Evolutionary conservation across 2,888 invertebrate species (phyloP).

Genomic region (Electrophaes corylata): DNA sequence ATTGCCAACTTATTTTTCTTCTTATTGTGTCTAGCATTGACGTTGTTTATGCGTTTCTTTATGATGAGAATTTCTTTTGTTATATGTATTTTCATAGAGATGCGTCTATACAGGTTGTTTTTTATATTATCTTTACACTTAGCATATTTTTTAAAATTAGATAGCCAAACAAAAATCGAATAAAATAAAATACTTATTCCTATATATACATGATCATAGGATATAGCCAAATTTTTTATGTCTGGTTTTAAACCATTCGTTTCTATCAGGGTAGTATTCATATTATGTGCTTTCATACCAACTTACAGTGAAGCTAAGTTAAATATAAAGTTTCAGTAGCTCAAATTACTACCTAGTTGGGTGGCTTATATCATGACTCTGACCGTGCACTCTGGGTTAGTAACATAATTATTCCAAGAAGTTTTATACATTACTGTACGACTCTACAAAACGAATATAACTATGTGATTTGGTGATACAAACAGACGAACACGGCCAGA

Average conservation of each 20-base stretch:
- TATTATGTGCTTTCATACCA: too few species aligned
- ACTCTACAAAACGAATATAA: too few species aligned
- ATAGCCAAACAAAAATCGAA: too few species aligned
- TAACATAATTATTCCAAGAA: neutral
- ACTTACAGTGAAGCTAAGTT: too few species aligned
- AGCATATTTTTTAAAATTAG: too few species aligned
- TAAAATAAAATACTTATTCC: too few species aligned
- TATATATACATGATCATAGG: too few species aligned
- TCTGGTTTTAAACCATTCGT: too few species aligned
- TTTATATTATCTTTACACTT: neutral
- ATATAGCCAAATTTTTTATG: too few species aligned
- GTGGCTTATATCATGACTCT: neutral
- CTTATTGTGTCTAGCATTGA: constrained; percentile 60
- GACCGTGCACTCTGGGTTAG: constrained; percentile 1
- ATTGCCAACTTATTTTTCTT: constrained; percentile 71
- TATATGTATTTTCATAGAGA: constrained; percentile 17
- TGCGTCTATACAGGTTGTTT: neutral
- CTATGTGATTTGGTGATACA: too few species aligned
- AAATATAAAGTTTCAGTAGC: neutral
- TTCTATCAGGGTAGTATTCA: too few species aligned
- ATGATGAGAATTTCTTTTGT: constrained; percentile 26
- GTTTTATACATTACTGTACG: neutral
- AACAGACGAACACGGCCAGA: too few species aligned
- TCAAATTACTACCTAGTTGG: neutral
- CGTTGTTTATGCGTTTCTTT: constrained; percentile 48